These are phyloP conservation scores for Micoletzkya japonica DNA, from an alignment of 2,888 invertebrate species.

Conservation along the genomic window DNA sequence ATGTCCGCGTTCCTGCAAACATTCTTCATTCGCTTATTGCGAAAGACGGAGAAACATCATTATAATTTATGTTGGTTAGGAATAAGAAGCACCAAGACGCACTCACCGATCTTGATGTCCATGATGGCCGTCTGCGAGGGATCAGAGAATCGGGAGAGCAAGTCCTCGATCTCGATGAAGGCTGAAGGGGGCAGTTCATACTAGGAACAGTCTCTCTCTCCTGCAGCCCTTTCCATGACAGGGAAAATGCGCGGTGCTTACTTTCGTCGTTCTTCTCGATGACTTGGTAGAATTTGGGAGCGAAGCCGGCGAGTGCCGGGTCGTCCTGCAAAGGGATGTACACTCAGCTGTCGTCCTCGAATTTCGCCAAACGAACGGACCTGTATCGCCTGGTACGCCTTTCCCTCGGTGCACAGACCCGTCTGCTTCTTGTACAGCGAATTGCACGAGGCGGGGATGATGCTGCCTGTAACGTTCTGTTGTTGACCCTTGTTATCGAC, in stretches of 20 bases:
- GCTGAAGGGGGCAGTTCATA: constrained; percentile 60
- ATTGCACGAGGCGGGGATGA: constrained; percentile 63
- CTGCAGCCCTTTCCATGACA: neutral
- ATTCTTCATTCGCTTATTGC: neutral
- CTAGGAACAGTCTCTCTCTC: neutral
- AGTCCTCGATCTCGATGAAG: constrained; percentile 92
- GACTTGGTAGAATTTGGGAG: constrained; percentile 67
- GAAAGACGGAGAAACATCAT: neutral
- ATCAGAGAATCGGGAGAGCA: constrained; percentile 85
- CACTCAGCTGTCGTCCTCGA: neutral
- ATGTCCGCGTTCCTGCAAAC: constrained; percentile 71
- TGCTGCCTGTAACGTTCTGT: constrained; percentile 41
- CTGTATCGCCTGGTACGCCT: constrained; percentile 64
- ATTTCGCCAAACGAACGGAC: neutral
- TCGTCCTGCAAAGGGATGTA: constrained; percentile 36
- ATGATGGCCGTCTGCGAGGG: constrained; percentile 90
- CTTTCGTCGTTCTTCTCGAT: constrained; percentile 67
- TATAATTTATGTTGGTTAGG: neutral
- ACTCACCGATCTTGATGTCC: constrained; percentile 89
- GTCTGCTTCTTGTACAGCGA: constrained; percentile 64
- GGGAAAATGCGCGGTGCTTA: constrained; percentile 46
- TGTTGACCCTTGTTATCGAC: too few relatives aligned
- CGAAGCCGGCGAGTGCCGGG: constrained; percentile 56
- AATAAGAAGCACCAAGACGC: neutral
- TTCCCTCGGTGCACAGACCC: constrained; percentile 66